phyloP scores from a whole-genome alignment of 2,888 invertebrate species.

The Heteromurus nitidus region DNA sequence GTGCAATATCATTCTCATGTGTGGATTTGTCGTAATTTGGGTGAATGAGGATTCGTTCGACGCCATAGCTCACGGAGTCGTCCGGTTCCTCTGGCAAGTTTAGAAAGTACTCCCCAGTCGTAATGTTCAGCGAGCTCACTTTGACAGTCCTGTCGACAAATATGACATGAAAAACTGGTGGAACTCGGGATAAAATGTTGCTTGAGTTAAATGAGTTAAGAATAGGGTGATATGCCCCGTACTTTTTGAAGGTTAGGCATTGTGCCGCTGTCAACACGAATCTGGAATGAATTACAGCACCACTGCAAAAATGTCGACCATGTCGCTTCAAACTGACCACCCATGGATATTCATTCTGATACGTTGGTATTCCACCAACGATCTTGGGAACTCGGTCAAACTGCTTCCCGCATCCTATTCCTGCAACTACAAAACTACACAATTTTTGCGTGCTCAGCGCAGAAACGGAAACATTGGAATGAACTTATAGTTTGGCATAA shows the following conservation, averaged over 20 bases:
- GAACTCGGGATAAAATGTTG: no score
- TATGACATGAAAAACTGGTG: no score
- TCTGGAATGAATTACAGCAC: constrained; percentile 54
- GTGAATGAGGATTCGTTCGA: constrained; percentile 59
- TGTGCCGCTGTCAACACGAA: constrained; percentile 64
- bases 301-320: constrained; percentile 47
- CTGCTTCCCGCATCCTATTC: constrained; percentile 65
- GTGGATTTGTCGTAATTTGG: constrained; percentile 52
- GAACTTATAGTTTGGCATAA: neutral
- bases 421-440: constrained; percentile 44
- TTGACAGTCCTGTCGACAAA: constrained; percentile 43
- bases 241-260: constrained; percentile 57
- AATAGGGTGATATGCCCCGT: no score
- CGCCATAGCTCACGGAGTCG: constrained; percentile 42
- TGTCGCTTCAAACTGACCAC: constrained; percentile 61
- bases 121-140: constrained; percentile 46
- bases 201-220: neutral
- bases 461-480: no score
- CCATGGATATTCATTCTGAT: constrained; percentile 64
- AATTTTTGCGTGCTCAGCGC: neutral
- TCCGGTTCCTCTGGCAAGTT: constrained; percentile 46
- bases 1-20: constrained; percentile 63
- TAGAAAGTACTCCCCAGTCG: constrained; percentile 63
- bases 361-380: constrained; percentile 51
- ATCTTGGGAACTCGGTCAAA: constrained; percentile 64